Percentiles rank a stretch among this genome's conserved stretches.
These are phyloP conservation scores for Dichetophora obliterata DNA, from an alignment of 2,888 invertebrate species.

Conservation along the genomic window DNA sequence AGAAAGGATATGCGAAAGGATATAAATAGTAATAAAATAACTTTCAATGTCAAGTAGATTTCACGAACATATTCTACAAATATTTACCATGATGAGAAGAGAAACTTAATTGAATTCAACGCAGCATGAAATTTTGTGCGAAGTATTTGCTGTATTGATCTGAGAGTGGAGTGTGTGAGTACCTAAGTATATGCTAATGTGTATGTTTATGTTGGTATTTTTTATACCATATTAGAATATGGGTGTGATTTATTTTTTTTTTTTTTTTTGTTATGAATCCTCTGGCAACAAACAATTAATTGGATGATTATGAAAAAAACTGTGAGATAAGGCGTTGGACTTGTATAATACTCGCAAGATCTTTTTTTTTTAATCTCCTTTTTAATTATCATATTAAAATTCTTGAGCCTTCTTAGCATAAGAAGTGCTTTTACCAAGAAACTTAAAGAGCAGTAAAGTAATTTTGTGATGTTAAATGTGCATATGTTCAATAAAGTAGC, in stretches of 20 bases:
- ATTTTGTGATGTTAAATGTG: background rate
- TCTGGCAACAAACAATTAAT: conserved; percentile 12
- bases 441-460: background rate
- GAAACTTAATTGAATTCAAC: conserved; percentile 16
- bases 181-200: background rate
- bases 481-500: too few relatives aligned
- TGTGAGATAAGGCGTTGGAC: background rate
- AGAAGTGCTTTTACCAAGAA: background rate
- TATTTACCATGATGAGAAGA: background rate
- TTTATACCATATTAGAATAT: background rate
- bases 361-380: background rate
- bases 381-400: too few relatives aligned
- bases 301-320: background rate
- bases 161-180: background rate
- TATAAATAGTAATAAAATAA: background rate
- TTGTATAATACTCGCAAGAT: too few relatives aligned
- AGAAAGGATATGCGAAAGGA: background rate
- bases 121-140: background rate
- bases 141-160: background rate
- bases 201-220: background rate
- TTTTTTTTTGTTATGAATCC: background rate
- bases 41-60: background rate
- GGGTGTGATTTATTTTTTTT: too few relatives aligned
- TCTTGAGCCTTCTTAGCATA: background rate
- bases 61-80: background rate